These are phyloP conservation scores for Muscicapa striata DNA, from an alignment of 2,797 vertebrate genomes.

Conservation along the genomic window DNA sequence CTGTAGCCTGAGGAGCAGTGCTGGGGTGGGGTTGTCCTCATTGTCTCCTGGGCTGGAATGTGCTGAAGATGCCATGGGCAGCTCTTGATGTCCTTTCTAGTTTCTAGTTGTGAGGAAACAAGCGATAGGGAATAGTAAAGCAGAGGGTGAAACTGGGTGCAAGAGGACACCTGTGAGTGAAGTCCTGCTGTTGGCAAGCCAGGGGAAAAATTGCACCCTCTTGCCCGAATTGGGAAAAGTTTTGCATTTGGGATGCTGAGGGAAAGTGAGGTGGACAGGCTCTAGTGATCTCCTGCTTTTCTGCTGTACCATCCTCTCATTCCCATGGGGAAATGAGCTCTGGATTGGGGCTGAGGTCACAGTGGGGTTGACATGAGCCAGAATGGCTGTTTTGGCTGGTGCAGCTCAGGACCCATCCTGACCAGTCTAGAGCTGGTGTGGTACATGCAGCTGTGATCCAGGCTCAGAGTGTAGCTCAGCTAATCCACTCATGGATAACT, in stretches of 20 bases:
- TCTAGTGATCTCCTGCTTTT: neutral
- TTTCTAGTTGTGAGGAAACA: too few relatives aligned
- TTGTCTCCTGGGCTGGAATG: neutral
- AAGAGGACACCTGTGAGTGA: neutral
- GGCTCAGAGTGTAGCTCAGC: neutral
- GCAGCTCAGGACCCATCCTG: neutral
- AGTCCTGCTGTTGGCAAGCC: neutral
- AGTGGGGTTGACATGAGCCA: neutral
- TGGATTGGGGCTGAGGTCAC: neutral
- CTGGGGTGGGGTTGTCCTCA: neutral
- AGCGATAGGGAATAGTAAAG: neutral
- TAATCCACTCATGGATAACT: conserved; percentile 18
- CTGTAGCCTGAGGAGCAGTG: neutral
- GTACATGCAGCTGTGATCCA: neutral
- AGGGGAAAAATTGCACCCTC: neutral
- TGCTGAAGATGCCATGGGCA: neutral
- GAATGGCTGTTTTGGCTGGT: neutral
- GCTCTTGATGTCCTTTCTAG: neutral
- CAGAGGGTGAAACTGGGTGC: neutral
- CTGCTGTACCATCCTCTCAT: accelerated
- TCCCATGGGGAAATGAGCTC: neutral
- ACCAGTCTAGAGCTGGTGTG: neutral
- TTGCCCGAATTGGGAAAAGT: neutral
- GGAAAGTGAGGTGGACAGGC: neutral
- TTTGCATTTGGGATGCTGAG: neutral